Base-by-base conservation (phyloP, 1,140 invertebrate genomes). In the Brachionus manjavacas region DNA sequence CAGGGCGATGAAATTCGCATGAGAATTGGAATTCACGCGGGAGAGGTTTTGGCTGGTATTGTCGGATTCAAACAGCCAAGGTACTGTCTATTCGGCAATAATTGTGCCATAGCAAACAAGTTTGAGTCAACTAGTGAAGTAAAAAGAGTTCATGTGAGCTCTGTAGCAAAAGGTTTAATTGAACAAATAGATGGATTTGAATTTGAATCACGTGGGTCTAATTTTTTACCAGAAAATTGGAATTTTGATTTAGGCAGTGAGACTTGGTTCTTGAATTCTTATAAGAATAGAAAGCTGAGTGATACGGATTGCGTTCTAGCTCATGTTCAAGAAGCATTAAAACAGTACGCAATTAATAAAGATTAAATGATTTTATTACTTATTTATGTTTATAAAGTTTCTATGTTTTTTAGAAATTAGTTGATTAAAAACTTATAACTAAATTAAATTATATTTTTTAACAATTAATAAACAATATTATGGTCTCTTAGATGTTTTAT, bases 41-140 rank as follows among this genome's bases (percentile, higher is more conserved):
- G 96, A 1, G 95, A 97, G 89, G 95, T 97, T 6, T 95, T 98
- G 39, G 97, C 96, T 0, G 96, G 96, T 14, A 96, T 98, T 2
- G 97, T 98, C 85, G 96, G 96, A 3, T 95, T 97, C 90, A 92
- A 95, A 78, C 96, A 97, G 94, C 96, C 96, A 0, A 92, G 96
- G n/a, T 98, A 97, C 88, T 98, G 96, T 90, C 91, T 98, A 1
- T 98, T 98, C 88, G 96, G 96, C 20, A 68, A 83, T 55, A 83
- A 49, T 35, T 68, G 60, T 43, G 46, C 81, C 4, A 72, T 68
- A 39, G 16, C 81, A 12, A 83, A 83, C 35, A 83, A 83, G 70
- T 68, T 83, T 7, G 81, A 83, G 35, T 68, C 60, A 25, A 60
- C 28, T 28, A 83, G 81, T 72, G 39, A 83, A 23, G 81, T 12